Base-by-base conservation (phyloP, 1,140 invertebrate species). In the Venustaconcha ellipsiformis region DNA sequence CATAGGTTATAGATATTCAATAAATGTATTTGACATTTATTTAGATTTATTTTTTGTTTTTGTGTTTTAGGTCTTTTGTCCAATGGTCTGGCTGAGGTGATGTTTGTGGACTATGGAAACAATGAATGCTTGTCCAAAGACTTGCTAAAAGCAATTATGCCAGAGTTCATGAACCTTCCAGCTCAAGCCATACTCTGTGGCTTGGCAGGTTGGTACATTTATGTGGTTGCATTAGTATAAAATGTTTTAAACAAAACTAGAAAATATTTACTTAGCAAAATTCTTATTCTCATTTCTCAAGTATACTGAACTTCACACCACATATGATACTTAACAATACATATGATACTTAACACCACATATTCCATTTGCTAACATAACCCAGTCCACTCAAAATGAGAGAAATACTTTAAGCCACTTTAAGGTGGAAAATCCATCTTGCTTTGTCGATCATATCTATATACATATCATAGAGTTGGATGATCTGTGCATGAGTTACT, bases 61-160 rank as follows among this genome's bases (percentile, higher is more conserved):
- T 72, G 18, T 73, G 26, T 80, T 79, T 58, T 79, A 85, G 86
- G 84, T 56, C 67, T 86, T 57, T 70, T 80, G 69, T 67, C 72
- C 20, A 80, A 78, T 70, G 82, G 81, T n/a, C 92, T 94, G 30
- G 94, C 92, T 17, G 94, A 94, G 1, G 93, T 96, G 0, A 91
- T 93, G 48, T 96, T 95, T 83, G 93, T 96, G 6, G 96, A 97
- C 85, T 96, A 94, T 85, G 96, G 96, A 13, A 96, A 96, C 84
- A 85, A 80, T 37, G 89, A 91, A 62, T 84, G 78, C 37, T 87
- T 89, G 18, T 63, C 91, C 15, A 70, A 59, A 15, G 78, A 83
- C n/a, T 70, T 65, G 15, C 55, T 89, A n/a, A 83, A 83, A 70
- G 30, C 48, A 12, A 78, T 88, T 12, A 74, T 75, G 58, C 90